Base-by-base conservation (phyloP, 2,888 invertebrate genomes). In the Drosophila subquinaria region DNA sequence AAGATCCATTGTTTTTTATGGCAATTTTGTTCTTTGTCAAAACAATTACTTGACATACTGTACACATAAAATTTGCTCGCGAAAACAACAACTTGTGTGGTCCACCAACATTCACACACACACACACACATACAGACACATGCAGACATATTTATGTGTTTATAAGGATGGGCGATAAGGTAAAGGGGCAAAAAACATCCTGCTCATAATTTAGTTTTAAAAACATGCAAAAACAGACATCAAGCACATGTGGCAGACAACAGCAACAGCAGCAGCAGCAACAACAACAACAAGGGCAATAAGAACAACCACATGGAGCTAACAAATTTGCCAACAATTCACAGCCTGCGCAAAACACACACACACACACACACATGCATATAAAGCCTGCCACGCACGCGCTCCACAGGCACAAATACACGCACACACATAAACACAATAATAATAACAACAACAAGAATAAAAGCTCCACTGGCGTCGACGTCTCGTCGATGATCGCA, bases 301-400 rank as follows among this genome's bases (percentile, higher is more conserved):
- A 66, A 52, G 23, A 78, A 64, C 55, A 65, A 36, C 63, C 73
- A 62, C 73, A 76, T 62, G 68, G 53, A 79, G 88, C 74, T 88
- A 84, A 84, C 84, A 87, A 87, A 84, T 84, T 84, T 89, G 88
- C 89, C 84, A 89, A 83, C 88, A 83, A 72, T 81, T 84, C 76
- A 78, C 88, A 82, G 85, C 69, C 79, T 79, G 64, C 52, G 40
- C 52, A 60, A 55, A 61, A 52, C 59, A 71, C 56, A 74, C 55
- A 69, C 38, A 56, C 55, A 69, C 38, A 56, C 10, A 52, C n/a
- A 55, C 66, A 35, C 17, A 55, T 33, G 23, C 47, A 67, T 15
- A 20, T 15, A 47, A 69, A 83, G 81, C 81, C 71, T 77, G 79
- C 76, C 73, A 82, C 87, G 83, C 82, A 83, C 83, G 80, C 82